Percentiles rank a stretch among this genome's conserved stretches.
Conservation (phyloP, 1,140 invertebrate species). For the Plutomurus gul region DNA sequence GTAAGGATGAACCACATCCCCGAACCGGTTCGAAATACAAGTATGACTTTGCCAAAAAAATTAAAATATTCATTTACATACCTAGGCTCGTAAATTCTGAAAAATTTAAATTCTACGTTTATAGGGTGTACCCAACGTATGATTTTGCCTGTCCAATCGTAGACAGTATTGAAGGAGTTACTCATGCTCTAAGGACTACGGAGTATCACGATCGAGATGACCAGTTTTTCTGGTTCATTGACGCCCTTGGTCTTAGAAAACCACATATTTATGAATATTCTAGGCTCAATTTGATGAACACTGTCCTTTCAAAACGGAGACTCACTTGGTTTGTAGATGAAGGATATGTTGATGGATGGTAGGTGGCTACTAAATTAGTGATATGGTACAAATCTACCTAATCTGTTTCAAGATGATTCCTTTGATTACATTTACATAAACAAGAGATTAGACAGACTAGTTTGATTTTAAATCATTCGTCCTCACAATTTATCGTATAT, state of each 20-base stretch:
- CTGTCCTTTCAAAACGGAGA: conserved; percentile 95
- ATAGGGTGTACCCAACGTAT: conserved; percentile 97
- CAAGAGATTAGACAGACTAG: too few relatives aligned
- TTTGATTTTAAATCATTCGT: too few relatives aligned
- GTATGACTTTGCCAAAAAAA: conserved; percentile 60
- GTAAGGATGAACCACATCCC: conserved; percentile 92
- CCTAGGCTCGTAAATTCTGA: background rate
- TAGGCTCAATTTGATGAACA: conserved; percentile 95
- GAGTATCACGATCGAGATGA: conserved; percentile 98
- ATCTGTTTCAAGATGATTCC: too few relatives aligned
- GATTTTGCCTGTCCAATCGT: conserved; percentile 99
- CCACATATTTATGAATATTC: conserved; percentile 96
- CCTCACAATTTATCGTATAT: too few relatives aligned
- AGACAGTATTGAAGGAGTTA: conserved; percentile 95
- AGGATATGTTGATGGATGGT: conserved; percentile 94
- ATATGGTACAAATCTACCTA: too few relatives aligned
- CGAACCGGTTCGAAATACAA: conserved; percentile 94
- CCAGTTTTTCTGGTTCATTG: conserved; percentile 97
- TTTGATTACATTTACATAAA: too few relatives aligned
- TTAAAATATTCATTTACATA: background rate
- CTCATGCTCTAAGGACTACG: conserved; percentile 94
- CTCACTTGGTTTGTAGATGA: conserved; percentile 96
- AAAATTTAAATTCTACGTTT: conserved; percentile 52
- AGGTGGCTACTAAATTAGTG: conserved; percentile 56
- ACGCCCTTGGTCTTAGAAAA: conserved; percentile 82